These are phyloP conservation scores for Bubalus kerabau DNA, from an alignment of 2,113 vertebrate species.

Conservation along the genomic window DNA sequence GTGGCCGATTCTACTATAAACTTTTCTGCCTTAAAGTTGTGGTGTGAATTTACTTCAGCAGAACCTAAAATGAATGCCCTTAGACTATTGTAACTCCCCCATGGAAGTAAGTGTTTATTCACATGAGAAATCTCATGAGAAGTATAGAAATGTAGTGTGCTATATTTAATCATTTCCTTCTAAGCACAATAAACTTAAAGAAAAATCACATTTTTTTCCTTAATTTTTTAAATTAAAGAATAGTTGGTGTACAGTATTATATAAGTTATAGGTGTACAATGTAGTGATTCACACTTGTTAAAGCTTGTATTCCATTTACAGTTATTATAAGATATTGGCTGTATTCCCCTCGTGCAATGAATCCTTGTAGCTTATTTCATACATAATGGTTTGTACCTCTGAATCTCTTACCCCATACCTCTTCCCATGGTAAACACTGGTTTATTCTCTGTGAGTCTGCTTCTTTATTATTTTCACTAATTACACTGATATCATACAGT, in stretches of 20 bases:
- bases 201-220: neutral
- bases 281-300: neutral
- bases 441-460: neutral
- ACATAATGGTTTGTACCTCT: neutral
- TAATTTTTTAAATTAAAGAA: neutral
- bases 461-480: neutral
- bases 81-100: neutral
- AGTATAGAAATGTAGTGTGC: neutral
- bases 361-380: neutral
- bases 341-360: neutral
- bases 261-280: neutral
- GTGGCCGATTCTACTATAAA: neutral
- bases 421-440: neutral
- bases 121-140: neutral
- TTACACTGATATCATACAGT: neutral
- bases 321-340: neutral
- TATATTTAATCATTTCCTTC: neutral
- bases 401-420: neutral
- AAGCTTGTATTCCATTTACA: neutral
- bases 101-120: neutral
- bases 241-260: neutral
- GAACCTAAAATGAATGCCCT: neutral
- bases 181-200: neutral
- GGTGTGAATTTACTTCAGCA: neutral
- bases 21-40: neutral